Percentiles rank a stretch among this genome's conserved stretches.
Evolutionary conservation across 2,113 vertebrate genomes (phyloP).

Genomic region (Zapus hudsonius): DNA sequence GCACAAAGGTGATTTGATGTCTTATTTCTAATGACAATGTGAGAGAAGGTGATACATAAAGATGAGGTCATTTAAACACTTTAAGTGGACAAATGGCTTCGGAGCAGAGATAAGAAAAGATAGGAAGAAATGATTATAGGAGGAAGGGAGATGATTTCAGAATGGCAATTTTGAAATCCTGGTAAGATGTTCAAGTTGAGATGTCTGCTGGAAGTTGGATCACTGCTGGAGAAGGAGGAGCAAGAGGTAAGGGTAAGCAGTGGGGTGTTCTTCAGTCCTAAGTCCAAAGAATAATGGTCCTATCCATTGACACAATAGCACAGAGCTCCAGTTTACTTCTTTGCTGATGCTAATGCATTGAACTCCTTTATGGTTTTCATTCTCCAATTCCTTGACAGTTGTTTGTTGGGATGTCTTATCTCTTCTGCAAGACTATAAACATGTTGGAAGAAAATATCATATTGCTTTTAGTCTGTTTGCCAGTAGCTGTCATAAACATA

Average conservation of each 20-base stretch:
- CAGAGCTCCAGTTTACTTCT: not conserved
- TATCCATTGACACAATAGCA: not conserved
- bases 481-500: not conserved
- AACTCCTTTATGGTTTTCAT: not conserved
- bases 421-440: not conserved
- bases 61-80: not conserved
- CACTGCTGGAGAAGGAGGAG: not conserved
- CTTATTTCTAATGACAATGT: not conserved
- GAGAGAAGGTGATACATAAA: not conserved
- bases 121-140: not conserved
- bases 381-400: not conserved
- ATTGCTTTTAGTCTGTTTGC: not conserved
- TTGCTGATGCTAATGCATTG: not conserved
- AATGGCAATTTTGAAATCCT: not conserved
- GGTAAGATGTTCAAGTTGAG: not conserved
- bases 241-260: not conserved
- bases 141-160: not conserved
- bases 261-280: not conserved
- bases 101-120: not conserved
- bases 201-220: not conserved
- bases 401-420: not conserved
- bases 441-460: not conserved
- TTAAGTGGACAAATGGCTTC: not conserved
- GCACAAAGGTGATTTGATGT: not conserved
- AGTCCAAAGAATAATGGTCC: not conserved